Conservation (phyloP, 2,888 invertebrate genomes). For the Parthenolecanium corni region DNA sequence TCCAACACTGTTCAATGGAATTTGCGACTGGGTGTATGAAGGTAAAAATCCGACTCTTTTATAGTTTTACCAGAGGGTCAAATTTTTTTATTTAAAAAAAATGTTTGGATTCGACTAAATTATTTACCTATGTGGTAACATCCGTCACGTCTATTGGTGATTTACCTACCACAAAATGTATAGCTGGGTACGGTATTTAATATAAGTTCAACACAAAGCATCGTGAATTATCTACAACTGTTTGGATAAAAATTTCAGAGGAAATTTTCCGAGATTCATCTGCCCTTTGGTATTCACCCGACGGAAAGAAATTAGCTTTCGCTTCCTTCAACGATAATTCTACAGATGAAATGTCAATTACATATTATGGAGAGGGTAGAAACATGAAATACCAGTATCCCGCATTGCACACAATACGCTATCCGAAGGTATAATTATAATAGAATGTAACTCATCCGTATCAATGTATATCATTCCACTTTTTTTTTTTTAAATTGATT, state of each 20-base stretch:
- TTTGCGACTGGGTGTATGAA: constrained; percentile 94
- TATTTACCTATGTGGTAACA: too few species aligned
- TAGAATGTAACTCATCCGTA: too few species aligned
- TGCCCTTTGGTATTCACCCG: constrained; percentile 81
- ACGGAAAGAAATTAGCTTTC: constrained; percentile 65
- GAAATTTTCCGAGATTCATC: constrained; percentile 73
- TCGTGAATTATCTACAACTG: too few species aligned
- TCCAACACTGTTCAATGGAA: constrained; percentile 59
- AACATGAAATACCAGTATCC: constrained; percentile 66
- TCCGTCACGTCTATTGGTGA: too few species aligned
- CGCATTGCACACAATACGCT: constrained; percentile 56
- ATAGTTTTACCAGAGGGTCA: too few species aligned
- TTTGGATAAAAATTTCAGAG: constrained; percentile 49
- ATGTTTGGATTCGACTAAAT: too few species aligned
- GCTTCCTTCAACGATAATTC: constrained; percentile 65
- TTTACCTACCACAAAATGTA: too few species aligned
- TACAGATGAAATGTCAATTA: constrained; percentile 62
- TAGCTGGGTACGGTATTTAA: too few species aligned
- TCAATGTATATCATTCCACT: too few species aligned
- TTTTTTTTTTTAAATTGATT: too few species aligned
- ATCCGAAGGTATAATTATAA: constrained; percentile 84
- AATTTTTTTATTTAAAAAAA: too few species aligned
- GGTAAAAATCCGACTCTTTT: constrained; percentile 47
- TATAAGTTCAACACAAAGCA: too few species aligned
- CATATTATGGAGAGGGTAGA: constrained; percentile 68